phyloP scores from a whole-genome alignment of 2,113 vertebrate species.

The Lepus europaeus region DNA sequence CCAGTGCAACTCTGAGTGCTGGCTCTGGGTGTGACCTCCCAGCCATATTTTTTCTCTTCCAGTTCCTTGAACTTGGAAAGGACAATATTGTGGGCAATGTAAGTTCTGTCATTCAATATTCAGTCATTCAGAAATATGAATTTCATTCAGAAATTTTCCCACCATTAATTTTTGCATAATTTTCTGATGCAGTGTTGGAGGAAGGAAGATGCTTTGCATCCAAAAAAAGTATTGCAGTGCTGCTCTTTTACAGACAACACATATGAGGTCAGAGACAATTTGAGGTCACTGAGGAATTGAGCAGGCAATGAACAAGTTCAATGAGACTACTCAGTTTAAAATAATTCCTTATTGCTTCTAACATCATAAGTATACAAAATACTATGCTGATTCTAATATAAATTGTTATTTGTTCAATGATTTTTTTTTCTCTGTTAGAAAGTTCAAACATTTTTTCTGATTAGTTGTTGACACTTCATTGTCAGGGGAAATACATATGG shows the following conservation, averaged over 20 bases:
- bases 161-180: background rate
- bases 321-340: slow-evolving; percentile 8
- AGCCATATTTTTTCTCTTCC: background rate
- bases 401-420: slow-evolving; percentile 4
- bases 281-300: background rate
- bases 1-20: background rate
- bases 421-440: slow-evolving; percentile 23
- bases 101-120: background rate
- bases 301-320: background rate
- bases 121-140: background rate
- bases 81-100: background rate
- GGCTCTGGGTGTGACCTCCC: background rate
- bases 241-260: background rate
- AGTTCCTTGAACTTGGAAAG: background rate
- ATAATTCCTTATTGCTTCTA: background rate
- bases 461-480: background rate
- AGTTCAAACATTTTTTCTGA: slow-evolving; percentile 38
- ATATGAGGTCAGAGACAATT: background rate
- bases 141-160: slow-evolving; percentile 1
- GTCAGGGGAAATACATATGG: background rate
- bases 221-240: background rate
- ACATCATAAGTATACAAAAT: background rate
- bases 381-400: background rate
- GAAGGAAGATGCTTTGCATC: background rate
- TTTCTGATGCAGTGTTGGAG: background rate